phyloP scores from a whole-genome alignment of 1,140 invertebrate species.

The Pseudomyrmex gracilis region DNA sequence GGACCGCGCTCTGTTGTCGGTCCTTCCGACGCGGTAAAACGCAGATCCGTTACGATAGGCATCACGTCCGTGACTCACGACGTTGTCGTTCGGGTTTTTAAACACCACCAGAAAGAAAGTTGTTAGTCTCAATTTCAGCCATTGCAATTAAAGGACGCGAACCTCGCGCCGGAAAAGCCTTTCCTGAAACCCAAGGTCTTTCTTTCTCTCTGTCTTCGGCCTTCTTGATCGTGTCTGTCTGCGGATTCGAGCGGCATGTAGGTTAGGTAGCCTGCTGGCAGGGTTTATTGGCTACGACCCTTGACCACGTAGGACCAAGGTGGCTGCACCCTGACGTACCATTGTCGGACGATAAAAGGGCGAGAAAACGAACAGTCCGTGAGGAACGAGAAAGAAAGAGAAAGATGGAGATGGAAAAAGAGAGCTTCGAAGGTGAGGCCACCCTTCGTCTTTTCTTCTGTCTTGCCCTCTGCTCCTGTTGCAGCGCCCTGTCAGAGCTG shows the following conservation, averaged over 20 bases:
- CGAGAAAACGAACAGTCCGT: slow-evolving; percentile 62
- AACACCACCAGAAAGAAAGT: slow-evolving; percentile 42
- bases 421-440: slow-evolving; percentile 25
- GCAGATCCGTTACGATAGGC: slow-evolving; percentile 11
- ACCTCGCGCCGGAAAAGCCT: slow-evolving; percentile 37
- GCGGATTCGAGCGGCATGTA: slow-evolving; percentile 44
- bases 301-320: slow-evolving; percentile 39
- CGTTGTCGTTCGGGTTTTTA: slow-evolving; percentile 23
- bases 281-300: slow-evolving; percentile 66
- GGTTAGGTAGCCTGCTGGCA: slow-evolving; percentile 15
- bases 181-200: background rate
- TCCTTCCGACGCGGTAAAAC: slow-evolving; percentile 22
- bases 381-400: slow-evolving; percentile 22
- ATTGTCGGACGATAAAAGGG: slow-evolving; percentile 71
- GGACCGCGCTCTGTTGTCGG: background rate
- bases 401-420: background rate
- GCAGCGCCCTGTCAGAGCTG: slow-evolving; percentile 41
- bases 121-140: slow-evolving; percentile 34
- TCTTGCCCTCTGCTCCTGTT: background rate
- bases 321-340: slow-evolving; percentile 28
- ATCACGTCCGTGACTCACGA: slow-evolving; percentile 34
- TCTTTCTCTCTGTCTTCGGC: background rate
- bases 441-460: slow-evolving; percentile 50
- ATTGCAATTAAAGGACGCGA: slow-evolving; percentile 43
- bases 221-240: slow-evolving; percentile 18